phyloP scores from a whole-genome alignment of 1,140 invertebrate species.

The Cydia amplana region DNA sequence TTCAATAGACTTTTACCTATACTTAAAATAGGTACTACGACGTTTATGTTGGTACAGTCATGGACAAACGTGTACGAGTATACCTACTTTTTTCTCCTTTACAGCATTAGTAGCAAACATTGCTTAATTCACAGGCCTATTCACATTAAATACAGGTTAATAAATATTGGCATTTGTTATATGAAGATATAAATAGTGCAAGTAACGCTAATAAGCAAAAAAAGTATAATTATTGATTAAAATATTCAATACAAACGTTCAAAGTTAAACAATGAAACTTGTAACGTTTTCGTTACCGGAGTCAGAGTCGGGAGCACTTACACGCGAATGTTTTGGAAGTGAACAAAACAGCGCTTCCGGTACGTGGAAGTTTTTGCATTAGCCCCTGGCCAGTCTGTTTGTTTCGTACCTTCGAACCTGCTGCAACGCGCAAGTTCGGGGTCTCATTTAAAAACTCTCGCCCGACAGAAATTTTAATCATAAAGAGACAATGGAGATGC shows the following conservation, averaged over 20 bases:
- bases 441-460: constrained; percentile 67
- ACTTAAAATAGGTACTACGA: background rate
- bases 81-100: background rate
- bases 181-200: too few relatives aligned
- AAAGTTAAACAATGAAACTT: constrained; percentile 21
- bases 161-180: background rate
- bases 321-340: constrained; percentile 63
- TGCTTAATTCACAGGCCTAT: too few relatives aligned
- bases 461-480: constrained; percentile 66
- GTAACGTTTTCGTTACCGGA: constrained; percentile 25
- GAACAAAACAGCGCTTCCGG: constrained; percentile 55
- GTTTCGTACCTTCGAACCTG: constrained; percentile 66
- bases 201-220: too few relatives aligned
- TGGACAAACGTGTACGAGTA: background rate
- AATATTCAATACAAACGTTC: background rate
- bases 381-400: constrained; percentile 61
- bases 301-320: constrained; percentile 48
- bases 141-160: too few relatives aligned
- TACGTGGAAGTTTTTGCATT: constrained; percentile 69
- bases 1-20: background rate
- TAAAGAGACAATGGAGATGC: constrained; percentile 68
- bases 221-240: background rate
- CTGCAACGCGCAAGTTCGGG: constrained; percentile 64
- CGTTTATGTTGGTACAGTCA: background rate
- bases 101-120: background rate